These are phyloP conservation scores for Ciconia boyciana DNA, from an alignment of 2,113 vertebrate genomes.

Conservation along the genomic window DNA sequence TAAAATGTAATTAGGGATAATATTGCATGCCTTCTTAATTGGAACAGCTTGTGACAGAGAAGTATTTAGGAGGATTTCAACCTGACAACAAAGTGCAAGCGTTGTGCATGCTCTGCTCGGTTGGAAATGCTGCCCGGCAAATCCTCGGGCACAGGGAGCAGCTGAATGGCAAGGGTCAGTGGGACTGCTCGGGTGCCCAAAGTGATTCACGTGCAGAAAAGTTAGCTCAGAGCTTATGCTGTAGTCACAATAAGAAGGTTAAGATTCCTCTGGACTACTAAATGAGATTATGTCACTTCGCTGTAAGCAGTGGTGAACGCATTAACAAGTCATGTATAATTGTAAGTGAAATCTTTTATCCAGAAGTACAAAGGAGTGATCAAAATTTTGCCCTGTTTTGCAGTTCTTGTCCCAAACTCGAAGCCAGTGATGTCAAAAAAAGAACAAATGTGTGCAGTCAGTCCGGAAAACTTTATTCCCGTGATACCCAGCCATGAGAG, in stretches of 20 bases:
- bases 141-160: rapidly evolving
- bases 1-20: slow-evolving; percentile 50
- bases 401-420: neutral
- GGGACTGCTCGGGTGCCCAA: neutral
- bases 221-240: neutral
- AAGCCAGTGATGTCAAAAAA: rapidly evolving
- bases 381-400: neutral
- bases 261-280: neutral
- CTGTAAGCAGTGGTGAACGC: neutral
- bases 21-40: slow-evolving; percentile 61
- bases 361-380: neutral
- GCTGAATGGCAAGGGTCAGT: neutral
- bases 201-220: neutral
- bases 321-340: neutral
- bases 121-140: neutral
- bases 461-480: neutral
- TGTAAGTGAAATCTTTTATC: neutral
- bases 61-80: slow-evolving; percentile 30
- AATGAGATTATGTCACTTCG: neutral
- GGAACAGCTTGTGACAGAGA: slow-evolving; percentile 48
- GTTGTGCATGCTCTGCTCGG: neutral
- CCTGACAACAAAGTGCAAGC: neutral
- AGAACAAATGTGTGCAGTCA: neutral
- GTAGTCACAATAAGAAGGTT: neutral
- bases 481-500: neutral